These are phyloP conservation scores for Sphaerophoria rueppellii DNA, from an alignment of 2,888 invertebrate genomes.

Conservation along the genomic window DNA sequence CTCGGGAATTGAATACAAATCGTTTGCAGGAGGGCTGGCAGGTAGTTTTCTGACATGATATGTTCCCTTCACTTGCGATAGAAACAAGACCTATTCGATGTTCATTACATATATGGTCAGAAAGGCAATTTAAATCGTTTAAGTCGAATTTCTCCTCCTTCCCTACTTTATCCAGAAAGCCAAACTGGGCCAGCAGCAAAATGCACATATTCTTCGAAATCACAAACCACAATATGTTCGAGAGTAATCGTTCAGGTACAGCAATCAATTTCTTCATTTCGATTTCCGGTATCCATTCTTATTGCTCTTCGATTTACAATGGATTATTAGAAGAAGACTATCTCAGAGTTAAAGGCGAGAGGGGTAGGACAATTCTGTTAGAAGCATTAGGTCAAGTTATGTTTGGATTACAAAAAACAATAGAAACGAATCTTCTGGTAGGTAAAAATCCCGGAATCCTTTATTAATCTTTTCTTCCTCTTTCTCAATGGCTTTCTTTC, in stretches of 20 bases:
- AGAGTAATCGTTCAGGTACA: background rate
- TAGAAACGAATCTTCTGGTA: constrained; percentile 12
- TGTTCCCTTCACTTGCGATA: background rate
- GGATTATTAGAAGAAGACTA: constrained; percentile 13
- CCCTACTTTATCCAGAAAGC: background rate
- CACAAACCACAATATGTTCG: background rate
- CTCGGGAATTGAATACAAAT: background rate
- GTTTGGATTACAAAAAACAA: background rate
- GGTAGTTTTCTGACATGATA: background rate
- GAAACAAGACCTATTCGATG: background rate
- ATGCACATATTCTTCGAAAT: background rate
- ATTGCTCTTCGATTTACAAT: background rate
- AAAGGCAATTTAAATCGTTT: constrained; percentile 18
- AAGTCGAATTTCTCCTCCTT: background rate
- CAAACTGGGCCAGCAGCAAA: background rate
- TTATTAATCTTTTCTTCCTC: constrained; percentile 16
- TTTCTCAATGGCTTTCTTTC: too few relatives aligned
- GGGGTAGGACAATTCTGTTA: background rate
- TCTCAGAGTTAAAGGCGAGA: background rate
- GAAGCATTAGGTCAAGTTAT: background rate
- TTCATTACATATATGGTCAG: constrained; percentile 11
- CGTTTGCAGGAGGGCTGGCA: background rate
- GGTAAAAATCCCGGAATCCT: constrained; percentile 9
- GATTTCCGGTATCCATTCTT: constrained; percentile 25
- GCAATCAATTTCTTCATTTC: constrained; percentile 15